Evolutionary conservation across 2,888 invertebrate species (phyloP).

Genomic region (Eupithecia pulchellata): DNA sequence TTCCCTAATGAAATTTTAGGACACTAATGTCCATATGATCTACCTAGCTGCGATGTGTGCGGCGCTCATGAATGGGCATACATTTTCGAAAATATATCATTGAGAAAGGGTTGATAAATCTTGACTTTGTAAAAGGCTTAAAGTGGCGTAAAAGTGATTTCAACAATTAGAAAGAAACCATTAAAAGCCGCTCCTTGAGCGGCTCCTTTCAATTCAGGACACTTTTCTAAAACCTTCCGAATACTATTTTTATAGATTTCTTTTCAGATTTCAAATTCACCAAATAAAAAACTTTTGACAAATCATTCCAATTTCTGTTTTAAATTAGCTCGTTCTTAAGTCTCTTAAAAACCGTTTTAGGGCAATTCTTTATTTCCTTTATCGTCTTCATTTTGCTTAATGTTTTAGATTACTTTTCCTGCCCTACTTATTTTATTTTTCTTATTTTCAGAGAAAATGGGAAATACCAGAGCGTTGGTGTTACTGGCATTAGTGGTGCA

Average conservation of each 20-base stretch:
- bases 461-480: conserved; percentile 49
- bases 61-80: conserved; percentile 55
- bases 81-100: conserved; percentile 45
- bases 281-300: not conserved
- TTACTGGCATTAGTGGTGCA: conserved; percentile 54
- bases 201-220: not conserved
- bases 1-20: conserved; percentile 50
- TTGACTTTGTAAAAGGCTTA: conserved; percentile 20
- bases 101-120: conserved; percentile 40
- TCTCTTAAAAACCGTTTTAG: conserved; percentile 8
- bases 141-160: too few species aligned
- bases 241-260: not conserved
- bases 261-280: not conserved
- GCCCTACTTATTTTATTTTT: conserved; percentile 13
- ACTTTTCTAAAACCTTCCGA: not conserved
- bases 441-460: conserved; percentile 63
- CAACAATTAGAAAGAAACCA: not conserved
- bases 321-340: conserved; percentile 29
- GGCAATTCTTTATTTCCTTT: conserved; percentile 8
- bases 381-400: conserved; percentile 5
- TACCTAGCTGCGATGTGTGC: conserved; percentile 44
- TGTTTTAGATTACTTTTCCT: conserved; percentile 10
- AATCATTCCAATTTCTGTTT: conserved; percentile 11
- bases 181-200: not conserved
- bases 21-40: conserved; percentile 52